Evolutionary conservation across 64 coral and sea anemone species (phyloP).

Genomic region (Anthopleura sola): DNA sequence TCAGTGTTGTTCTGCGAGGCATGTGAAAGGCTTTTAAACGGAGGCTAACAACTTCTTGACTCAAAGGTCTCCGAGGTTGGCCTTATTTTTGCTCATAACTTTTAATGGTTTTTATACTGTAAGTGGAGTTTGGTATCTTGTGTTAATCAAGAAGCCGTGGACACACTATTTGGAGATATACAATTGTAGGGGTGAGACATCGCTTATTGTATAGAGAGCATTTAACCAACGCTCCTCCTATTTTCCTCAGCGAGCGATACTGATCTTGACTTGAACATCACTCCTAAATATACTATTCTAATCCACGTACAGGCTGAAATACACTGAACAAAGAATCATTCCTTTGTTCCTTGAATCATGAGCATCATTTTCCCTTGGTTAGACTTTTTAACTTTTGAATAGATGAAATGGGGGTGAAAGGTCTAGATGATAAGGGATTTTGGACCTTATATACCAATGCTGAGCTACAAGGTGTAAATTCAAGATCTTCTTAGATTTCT

Average conservation of each 20-base stretch:
- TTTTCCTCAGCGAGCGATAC: conserved; percentile 9
- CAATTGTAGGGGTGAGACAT: conserved; percentile 17
- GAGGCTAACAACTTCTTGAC: neutral
- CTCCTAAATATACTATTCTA: conserved; percentile 18
- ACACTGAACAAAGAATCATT: neutral
- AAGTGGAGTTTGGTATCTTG: conserved; percentile 2
- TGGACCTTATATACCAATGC: neutral
- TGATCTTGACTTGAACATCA: conserved; percentile 21
- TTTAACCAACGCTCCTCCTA: conserved; percentile 21
- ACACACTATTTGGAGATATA: conserved; percentile 10
- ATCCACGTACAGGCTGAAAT: conserved; percentile 12
- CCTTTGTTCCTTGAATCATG: neutral
- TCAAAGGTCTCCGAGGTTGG: neutral
- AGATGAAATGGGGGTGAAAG: conserved; percentile 14
- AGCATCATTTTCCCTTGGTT: conserved; percentile 3
- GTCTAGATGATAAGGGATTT: neutral
- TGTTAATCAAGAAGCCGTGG: neutral
- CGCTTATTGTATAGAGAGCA: conserved; percentile 15
- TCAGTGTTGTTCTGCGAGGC: conserved; percentile 16
- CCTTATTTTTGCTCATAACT: conserved; percentile 5
- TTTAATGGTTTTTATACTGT: conserved; percentile 13
- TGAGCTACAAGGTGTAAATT: conserved; percentile 9
- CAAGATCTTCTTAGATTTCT: conserved; percentile 5
- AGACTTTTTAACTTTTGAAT: conserved; percentile 14
- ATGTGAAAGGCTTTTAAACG: conserved; percentile 12